Conservation (phyloP, 2,888 invertebrate species). For the Tyria jacobaeae region DNA sequence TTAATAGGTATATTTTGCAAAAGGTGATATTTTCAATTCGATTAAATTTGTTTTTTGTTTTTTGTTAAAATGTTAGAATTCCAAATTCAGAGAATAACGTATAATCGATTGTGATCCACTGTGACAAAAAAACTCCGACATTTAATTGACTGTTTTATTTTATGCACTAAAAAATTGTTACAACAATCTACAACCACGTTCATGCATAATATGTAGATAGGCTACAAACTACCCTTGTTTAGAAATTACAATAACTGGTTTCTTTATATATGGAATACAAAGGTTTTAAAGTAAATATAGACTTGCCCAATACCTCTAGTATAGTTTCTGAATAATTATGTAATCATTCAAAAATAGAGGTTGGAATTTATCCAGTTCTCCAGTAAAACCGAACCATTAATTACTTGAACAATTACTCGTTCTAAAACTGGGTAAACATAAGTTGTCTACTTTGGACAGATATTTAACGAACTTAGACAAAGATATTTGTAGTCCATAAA, state of each 20-base stretch:
- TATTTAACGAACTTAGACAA: slow-evolving; percentile 18
- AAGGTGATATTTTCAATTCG: too few relatives aligned
- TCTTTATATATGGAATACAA: slow-evolving; percentile 1
- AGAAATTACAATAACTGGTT: background rate
- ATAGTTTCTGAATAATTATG: slow-evolving; percentile 1
- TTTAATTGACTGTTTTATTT: too few relatives aligned
- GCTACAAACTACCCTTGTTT: background rate
- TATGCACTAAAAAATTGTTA: too few relatives aligned
- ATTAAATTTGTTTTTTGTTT: too few relatives aligned
- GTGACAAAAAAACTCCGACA: too few relatives aligned
- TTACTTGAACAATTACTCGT: slow-evolving; percentile 19
- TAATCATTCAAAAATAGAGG: background rate
- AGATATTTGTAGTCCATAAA: slow-evolving; percentile 21
- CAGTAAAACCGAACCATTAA: slow-evolving; percentile 7
- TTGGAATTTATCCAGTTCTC: slow-evolving; percentile 5
- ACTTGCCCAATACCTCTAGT: background rate
- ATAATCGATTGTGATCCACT: too few relatives aligned
- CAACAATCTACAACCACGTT: too few relatives aligned
- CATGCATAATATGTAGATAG: background rate
- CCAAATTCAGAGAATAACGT: too few relatives aligned
- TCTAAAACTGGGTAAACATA: slow-evolving; percentile 8
- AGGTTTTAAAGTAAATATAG: background rate
- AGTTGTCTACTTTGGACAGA: slow-evolving; percentile 9
- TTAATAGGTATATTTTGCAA: too few relatives aligned
- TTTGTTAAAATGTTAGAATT: too few relatives aligned